These are phyloP conservation scores for Sisyra terminalis DNA, from an alignment of 2,888 invertebrate genomes.

Conservation along the genomic window DNA sequence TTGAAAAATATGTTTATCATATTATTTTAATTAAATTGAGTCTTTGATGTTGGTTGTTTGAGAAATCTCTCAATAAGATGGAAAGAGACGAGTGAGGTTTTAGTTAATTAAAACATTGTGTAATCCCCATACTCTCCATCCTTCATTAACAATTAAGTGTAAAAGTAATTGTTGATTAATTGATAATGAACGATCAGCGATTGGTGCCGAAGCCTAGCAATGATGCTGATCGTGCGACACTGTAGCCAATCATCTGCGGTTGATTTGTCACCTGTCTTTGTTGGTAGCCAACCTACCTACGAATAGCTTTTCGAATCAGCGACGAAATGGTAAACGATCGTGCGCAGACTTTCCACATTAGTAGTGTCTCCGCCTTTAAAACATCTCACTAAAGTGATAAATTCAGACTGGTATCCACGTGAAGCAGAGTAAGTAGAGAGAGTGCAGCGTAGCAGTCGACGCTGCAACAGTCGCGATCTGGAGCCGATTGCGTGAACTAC, in stretches of 20 bases:
- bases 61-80: too few species aligned
- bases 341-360: neutral
- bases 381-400: too few species aligned
- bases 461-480: conserved; percentile 2
- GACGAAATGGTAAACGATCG: conserved; percentile 20
- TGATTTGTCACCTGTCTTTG: conserved; percentile 27
- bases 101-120: too few species aligned
- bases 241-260: conserved; percentile 13
- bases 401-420: too few species aligned
- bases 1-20: too few species aligned
- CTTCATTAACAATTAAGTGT: conserved; percentile 4
- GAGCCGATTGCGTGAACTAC: neutral
- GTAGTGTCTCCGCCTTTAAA: neutral
- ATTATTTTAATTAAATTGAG: too few species aligned
- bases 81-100: too few species aligned
- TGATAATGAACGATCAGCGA: conserved; percentile 10
- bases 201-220: conserved; percentile 14
- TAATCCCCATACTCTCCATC: neutral
- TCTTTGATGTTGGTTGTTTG: too few species aligned
- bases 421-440: too few species aligned
- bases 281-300: conserved; percentile 22
- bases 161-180: conserved; percentile 6
- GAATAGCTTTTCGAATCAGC: conserved; percentile 18
- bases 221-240: conserved; percentile 10
- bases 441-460: too few species aligned